Evolutionary conservation across 2,797 vertebrate genomes (phyloP), one percentile per base, ranked within the genome.

Genomic region (Arnoldichthys spilopterus): DNA sequence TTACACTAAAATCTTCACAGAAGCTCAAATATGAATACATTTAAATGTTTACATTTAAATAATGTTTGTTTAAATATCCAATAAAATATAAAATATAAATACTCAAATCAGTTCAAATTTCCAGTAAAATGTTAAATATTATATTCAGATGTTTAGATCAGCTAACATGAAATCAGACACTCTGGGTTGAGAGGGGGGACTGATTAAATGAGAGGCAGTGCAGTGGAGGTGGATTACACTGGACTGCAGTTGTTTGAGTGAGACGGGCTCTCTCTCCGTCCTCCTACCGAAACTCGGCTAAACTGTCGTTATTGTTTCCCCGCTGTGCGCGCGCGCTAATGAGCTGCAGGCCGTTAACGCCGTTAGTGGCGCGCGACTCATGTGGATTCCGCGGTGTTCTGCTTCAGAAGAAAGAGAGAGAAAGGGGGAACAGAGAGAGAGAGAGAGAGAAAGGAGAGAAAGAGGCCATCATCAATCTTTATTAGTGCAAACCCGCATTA

Each of bases 281-380:
- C n/a, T n/a, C n/a, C 28, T 81, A 83, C 54, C 90, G 92, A 94
- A 93, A 94, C 92, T 67, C 85, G 81, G 87, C 61, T 63, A 12
- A 63, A 62, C 15, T n/a, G 28, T 16, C 4, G 82, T 94, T 94
- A 91, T 93, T 94, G 90, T 93, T 90, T 91, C 93, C 94, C 90
- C 88, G 92, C 93, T 93, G 93, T 72, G 92, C 85, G 76, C 90
- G 89, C 88, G 87, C 86, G 80, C 80, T 91, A 90, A 93, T 92
- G 91, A 90, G 92, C 92, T 92, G 28, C 83, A 92, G 86, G 83
- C 92, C 90, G 92, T 94, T 93, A 93, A 83, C 73, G 85, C 86
- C 75, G 83, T 83, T 89, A 88, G 84, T 86, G 81, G 81, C 87
- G 66, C 86, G 40, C n/a, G 67, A 63, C 61, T 22, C 87, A 94